Conservation (phyloP, 2,888 invertebrate genomes). For the Trypoxylon attenuatum region DNA sequence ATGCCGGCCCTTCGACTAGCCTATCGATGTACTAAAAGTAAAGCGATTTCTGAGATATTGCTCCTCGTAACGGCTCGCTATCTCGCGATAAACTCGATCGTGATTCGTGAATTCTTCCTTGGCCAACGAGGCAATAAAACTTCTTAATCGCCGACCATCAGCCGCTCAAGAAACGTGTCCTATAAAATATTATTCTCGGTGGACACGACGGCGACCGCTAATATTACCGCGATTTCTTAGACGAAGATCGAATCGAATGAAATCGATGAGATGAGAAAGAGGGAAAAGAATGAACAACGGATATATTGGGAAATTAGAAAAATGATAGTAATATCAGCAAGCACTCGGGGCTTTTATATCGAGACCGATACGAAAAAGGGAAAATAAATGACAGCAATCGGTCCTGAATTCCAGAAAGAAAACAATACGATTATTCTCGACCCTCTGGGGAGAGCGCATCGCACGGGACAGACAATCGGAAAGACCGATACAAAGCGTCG, state of each 20-base stretch:
- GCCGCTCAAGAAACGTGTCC: constrained; percentile 22
- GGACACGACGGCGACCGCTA: constrained; percentile 5
- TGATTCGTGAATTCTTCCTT: constrained; percentile 44
- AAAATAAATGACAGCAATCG: no score
- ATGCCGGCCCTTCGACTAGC: not conserved
- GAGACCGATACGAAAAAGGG: no score
- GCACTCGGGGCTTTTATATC: no score
- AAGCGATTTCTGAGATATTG: constrained; percentile 55
- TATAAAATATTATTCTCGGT: constrained; percentile 40
- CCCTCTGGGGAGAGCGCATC: not conserved
- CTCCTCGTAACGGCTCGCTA: constrained; percentile 31
- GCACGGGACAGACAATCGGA: constrained; percentile 5
- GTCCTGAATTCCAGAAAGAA: no score
- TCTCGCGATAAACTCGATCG: constrained; percentile 38
- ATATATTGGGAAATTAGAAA: no score
- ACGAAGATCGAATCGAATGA: no score
- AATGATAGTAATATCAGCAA: no score
- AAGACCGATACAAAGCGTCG: constrained; percentile 9
- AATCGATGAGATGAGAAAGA: constrained; percentile 27
- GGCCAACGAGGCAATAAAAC: constrained; percentile 43
- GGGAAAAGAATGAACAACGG: no score
- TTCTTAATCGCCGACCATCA: constrained; percentile 50
- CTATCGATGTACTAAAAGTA: constrained; percentile 34
- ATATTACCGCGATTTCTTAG: no score
- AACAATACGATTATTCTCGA: not conserved